Percentiles rank a stretch among this genome's conserved stretches.
Evolutionary conservation across 2,113 vertebrate species (phyloP).

Genomic region (Leuciscus idus): DNA sequence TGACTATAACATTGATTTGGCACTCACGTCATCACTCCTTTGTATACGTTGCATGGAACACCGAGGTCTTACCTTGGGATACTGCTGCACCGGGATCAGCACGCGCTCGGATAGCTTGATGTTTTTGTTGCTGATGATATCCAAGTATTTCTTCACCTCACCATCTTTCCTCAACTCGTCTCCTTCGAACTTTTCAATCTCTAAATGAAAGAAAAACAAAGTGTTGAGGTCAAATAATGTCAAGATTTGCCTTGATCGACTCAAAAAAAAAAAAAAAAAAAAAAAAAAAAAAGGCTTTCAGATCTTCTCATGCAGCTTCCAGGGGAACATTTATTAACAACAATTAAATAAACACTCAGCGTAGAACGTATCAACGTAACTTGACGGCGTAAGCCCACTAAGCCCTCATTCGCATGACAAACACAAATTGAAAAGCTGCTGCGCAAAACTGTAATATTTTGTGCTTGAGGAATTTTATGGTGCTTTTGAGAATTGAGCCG

Average conservation of each 20-base stretch:
- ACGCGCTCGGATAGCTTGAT: constrained; percentile 97
- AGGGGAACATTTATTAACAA: constrained; percentile 18
- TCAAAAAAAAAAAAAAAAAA: neutral
- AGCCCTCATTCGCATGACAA: constrained; percentile 50
- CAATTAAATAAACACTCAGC: constrained; percentile 44
- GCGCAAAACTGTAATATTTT: constrained; percentile 51
- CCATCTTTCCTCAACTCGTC: constrained; percentile 91
- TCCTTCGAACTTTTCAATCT: constrained; percentile 94
- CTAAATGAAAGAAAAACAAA: constrained; percentile 73
- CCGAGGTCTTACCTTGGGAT: constrained; percentile 90
- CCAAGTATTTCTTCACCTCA: constrained; percentile 95
- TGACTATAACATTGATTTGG: constrained; percentile 39
- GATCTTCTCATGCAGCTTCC: neutral
- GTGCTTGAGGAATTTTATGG: constrained; percentile 62
- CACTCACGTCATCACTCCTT: neutral
- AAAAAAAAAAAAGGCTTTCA: neutral
- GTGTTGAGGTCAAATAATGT: constrained; percentile 33
- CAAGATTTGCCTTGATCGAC: constrained; percentile 4
- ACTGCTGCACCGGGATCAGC: constrained; percentile 95
- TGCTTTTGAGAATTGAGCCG: constrained; percentile 57
- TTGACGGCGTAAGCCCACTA: constrained; percentile 47
- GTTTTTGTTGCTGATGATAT: constrained; percentile 99
- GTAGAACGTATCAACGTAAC: constrained; percentile 28
- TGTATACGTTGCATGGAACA: neutral
- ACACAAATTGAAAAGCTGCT: constrained; percentile 46